Conservation (phyloP, 2,113 vertebrate species). For the Dissostichus mawsoni region DNA sequence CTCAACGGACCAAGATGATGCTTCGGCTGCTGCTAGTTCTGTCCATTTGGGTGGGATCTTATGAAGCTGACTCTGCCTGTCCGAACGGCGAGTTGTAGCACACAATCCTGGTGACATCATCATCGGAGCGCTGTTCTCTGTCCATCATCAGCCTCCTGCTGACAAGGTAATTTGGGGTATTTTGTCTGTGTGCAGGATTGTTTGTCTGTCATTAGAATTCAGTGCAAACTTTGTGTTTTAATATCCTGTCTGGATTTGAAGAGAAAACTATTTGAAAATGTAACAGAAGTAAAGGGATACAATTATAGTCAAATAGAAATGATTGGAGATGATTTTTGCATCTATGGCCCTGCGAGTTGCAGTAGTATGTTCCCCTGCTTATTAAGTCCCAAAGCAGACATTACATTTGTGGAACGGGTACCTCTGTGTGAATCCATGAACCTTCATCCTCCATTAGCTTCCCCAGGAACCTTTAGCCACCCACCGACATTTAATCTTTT, state of each 20-base stretch:
- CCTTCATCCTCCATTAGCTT: conserved; percentile 50
- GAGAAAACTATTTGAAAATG: not conserved
- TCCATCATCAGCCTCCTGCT: conserved; percentile 97
- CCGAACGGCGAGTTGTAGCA: conserved; percentile 94
- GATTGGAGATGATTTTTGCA: not conserved
- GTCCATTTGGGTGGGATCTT: conserved; percentile 71
- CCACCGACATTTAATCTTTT: conserved; percentile 46
- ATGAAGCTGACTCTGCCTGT: conserved; percentile 85
- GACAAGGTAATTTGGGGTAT: conserved; percentile 87
- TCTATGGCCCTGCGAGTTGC: not conserved
- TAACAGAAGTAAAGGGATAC: not conserved
- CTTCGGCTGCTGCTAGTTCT: conserved; percentile 85
- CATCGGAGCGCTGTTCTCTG: conserved; percentile 97
- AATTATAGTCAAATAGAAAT: not conserved
- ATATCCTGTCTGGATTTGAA: not conserved
- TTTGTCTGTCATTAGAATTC: not conserved
- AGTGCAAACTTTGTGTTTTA: not conserved
- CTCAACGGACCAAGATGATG: conserved; percentile 85
- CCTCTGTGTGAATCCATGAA: conserved; percentile 21
- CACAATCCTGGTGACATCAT: conserved; percentile 96
- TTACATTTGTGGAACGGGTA: conserved; percentile 39
- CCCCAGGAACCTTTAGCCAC: conserved; percentile 31
- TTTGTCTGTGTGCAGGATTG: not conserved
- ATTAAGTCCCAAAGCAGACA: conserved; percentile 28
- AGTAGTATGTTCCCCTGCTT: conserved; percentile 21